These are phyloP conservation scores for Pogonocherus hispidulus DNA, from an alignment of 2,888 invertebrate species.

Conservation along the genomic window DNA sequence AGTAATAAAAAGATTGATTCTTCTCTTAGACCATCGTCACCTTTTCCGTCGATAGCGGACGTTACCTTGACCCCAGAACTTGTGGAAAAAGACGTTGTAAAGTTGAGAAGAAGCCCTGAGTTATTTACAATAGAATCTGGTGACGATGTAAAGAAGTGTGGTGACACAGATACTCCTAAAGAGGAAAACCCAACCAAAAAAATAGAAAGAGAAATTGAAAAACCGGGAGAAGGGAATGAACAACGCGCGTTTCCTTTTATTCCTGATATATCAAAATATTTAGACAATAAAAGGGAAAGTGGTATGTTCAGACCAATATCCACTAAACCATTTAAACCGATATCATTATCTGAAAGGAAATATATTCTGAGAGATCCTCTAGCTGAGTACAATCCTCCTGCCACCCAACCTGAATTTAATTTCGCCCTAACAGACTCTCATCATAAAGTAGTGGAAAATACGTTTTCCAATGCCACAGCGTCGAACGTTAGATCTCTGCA, in stretches of 20 bases:
- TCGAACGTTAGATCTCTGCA: conserved; percentile 58
- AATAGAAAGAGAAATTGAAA: conserved; percentile 23
- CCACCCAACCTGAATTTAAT: conserved; percentile 60
- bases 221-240: background rate
- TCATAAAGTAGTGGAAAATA: conserved; percentile 56
- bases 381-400: conserved; percentile 39
- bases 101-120: conserved; percentile 58
- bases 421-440: conserved; percentile 58
- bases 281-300: conserved; percentile 51
- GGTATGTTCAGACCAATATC: conserved; percentile 54
- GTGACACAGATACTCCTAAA: conserved; percentile 13
- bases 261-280: conserved; percentile 56
- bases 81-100: conserved; percentile 60
- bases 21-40: conserved; percentile 53
- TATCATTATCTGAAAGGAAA: conserved; percentile 55
- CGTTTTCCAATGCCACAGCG: conserved; percentile 50
- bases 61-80: conserved; percentile 60
- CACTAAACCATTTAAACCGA: conserved; percentile 49
- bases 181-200: conserved; percentile 18
- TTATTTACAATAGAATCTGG: conserved; percentile 49
- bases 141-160: conserved; percentile 28
- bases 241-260: conserved; percentile 57
- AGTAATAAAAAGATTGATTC: conserved; percentile 46
- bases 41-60: conserved; percentile 63
- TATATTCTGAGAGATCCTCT: conserved; percentile 52